Evolutionary conservation across 2,888 invertebrate species (phyloP).

Genomic region (Vesta saturnalis): DNA sequence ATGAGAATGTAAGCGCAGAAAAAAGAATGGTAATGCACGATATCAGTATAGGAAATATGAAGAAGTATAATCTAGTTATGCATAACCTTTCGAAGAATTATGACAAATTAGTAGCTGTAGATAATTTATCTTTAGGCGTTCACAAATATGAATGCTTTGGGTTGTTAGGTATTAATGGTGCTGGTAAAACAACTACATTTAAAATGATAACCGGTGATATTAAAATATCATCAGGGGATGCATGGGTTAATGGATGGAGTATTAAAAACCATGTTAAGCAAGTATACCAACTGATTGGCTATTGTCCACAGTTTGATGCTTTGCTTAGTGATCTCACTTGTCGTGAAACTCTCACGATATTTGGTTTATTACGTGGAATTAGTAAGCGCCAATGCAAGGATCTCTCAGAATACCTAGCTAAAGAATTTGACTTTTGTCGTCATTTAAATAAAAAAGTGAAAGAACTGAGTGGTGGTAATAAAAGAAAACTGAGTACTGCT

Average conservation of each 20-base stretch:
- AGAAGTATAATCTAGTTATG: constrained; percentile 68
- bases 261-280: constrained; percentile 64
- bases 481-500: constrained; percentile 67
- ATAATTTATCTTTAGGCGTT: constrained; percentile 68
- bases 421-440: constrained; percentile 59
- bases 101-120: constrained; percentile 77
- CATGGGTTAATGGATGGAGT: constrained; percentile 65
- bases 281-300: constrained; percentile 69
- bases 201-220: constrained; percentile 91
- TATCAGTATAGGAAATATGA: constrained; percentile 55
- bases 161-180: constrained; percentile 81
- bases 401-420: constrained; percentile 57
- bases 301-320: constrained; percentile 70
- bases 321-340: constrained; percentile 66
- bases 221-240: constrained; percentile 74
- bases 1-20: constrained; percentile 69
- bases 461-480: constrained; percentile 66
- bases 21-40: constrained; percentile 62
- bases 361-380: constrained; percentile 64
- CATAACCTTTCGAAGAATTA: constrained; percentile 78
- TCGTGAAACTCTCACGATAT: constrained; percentile 65
- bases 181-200: constrained; percentile 89
- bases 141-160: constrained; percentile 80
- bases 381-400: constrained; percentile 50
- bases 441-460: constrained; percentile 63